phyloP scores from a whole-genome alignment of 2,888 invertebrate genomes.

The Aphodius granarius region DNA sequence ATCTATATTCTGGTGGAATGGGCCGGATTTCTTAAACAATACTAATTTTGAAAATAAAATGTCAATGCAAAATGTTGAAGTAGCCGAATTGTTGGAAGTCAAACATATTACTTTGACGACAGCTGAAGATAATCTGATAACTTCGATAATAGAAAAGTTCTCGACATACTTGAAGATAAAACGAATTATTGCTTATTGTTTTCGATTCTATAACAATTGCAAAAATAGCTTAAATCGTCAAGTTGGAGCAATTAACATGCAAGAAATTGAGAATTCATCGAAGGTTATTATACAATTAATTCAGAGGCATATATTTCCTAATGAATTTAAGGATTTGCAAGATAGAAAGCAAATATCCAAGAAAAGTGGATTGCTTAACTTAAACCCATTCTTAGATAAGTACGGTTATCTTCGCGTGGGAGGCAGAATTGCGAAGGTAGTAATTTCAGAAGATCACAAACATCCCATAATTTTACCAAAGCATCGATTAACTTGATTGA shows the following conservation, averaged over 20 bases:
- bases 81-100: not conserved
- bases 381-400: not conserved
- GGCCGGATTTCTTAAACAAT: not conserved
- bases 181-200: not conserved
- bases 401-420: not conserved
- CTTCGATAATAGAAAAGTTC: not conserved
- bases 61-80: not conserved
- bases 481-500: not conserved
- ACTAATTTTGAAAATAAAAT: not conserved
- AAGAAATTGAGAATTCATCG: not conserved
- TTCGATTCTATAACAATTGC: not conserved
- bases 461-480: not conserved
- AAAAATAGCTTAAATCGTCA: not conserved
- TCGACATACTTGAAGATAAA: not conserved
- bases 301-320: not conserved
- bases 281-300: not conserved
- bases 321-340: not conserved
- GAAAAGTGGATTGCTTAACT: not conserved
- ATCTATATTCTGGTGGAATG: not conserved
- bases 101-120: not conserved
- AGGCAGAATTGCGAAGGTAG: not conserved
- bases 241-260: not conserved
- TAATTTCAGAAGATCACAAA: not conserved
- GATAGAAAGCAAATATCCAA: not conserved
- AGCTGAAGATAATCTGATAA: not conserved